Evolutionary conservation across 2,113 vertebrate species (phyloP).

Genomic region (Atherinomorus stipes): DNA sequence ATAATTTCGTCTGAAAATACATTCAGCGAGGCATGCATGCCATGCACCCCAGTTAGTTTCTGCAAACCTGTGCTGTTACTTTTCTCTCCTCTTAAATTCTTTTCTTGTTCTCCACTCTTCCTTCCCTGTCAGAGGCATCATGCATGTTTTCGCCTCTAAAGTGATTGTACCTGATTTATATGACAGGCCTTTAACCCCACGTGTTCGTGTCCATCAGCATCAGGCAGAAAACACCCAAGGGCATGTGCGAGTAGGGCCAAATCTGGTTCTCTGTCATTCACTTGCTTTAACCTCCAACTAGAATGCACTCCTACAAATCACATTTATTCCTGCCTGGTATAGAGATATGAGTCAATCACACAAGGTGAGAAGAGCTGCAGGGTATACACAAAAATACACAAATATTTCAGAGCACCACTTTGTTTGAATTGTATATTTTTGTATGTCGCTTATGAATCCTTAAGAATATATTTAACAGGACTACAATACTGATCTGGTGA

Average conservation of each 20-base stretch:
- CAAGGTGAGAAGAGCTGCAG: slow-evolving; percentile 44
- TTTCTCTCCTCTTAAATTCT: slow-evolving; percentile 20
- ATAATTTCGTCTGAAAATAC: slow-evolving; percentile 51
- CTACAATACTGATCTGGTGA: not conserved
- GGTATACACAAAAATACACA: slow-evolving; percentile 30
- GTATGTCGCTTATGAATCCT: not conserved
- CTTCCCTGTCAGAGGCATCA: slow-evolving; percentile 67
- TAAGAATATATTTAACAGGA: not conserved
- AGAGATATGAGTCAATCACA: slow-evolving; percentile 52
- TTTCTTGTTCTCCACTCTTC: slow-evolving; percentile 23
- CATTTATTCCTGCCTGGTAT: slow-evolving; percentile 65
- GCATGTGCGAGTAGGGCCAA: slow-evolving; percentile 74
- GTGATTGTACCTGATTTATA: slow-evolving; percentile 82
- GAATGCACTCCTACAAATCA: slow-evolving; percentile 73
- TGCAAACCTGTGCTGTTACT: slow-evolving; percentile 25
- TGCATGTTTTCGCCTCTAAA: slow-evolving; percentile 81
- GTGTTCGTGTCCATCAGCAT: slow-evolving; percentile 80
- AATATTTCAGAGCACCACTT: slow-evolving; percentile 1
- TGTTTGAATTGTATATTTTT: slow-evolving; percentile 2
- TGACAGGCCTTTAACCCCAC: slow-evolving; percentile 81
- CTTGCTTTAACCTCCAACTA: slow-evolving; percentile 71
- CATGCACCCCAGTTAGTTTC: slow-evolving; percentile 42
- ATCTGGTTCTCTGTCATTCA: slow-evolving; percentile 77
- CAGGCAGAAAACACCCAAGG: slow-evolving; percentile 78
- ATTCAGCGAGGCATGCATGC: slow-evolving; percentile 46